Evolutionary conservation across 2,888 invertebrate species (phyloP).

Genomic region (Ditylenchus weischeri): DNA sequence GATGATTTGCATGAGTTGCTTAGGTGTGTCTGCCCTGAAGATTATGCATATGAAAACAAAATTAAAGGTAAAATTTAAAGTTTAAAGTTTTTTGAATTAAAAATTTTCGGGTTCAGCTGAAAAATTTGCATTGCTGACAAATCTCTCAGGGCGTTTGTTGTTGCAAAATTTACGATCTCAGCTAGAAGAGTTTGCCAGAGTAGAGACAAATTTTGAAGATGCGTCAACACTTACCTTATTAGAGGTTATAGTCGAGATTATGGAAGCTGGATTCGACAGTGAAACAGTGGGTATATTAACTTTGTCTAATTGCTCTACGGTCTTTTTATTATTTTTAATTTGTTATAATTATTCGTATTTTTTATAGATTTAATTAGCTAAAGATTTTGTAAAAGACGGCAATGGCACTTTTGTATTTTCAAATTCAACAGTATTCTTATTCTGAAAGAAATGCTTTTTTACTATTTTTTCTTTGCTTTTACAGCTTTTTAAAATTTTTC

Average conservation of each 20-base stretch:
- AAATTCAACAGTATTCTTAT: no score
- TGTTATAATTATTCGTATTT: no score
- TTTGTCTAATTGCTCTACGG: no score
- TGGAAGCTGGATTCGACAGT: slow-evolving; percentile 10
- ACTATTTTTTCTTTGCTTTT: no score
- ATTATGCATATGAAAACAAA: slow-evolving; percentile 26
- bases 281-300: slow-evolving; percentile 3
- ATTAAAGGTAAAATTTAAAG: slow-evolving; percentile 21
- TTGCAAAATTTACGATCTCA: slow-evolving; percentile 29
- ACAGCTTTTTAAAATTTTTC: no score
- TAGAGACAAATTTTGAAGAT: slow-evolving; percentile 6
- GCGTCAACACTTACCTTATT: background rate
- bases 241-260: background rate
- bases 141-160: slow-evolving; percentile 33
- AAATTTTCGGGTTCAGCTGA: slow-evolving; percentile 22
- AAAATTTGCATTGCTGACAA: slow-evolving; percentile 33
- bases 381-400: no score
- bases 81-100: background rate
- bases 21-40: slow-evolving; percentile 31
- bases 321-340: no score
- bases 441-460: no score
- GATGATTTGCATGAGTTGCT: slow-evolving; percentile 34
- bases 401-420: no score
- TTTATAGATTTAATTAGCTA: no score
- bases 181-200: slow-evolving; percentile 19